Evolutionary conservation across 2,888 invertebrate species (phyloP).

Genomic region (Asteroscopus sphinx): DNA sequence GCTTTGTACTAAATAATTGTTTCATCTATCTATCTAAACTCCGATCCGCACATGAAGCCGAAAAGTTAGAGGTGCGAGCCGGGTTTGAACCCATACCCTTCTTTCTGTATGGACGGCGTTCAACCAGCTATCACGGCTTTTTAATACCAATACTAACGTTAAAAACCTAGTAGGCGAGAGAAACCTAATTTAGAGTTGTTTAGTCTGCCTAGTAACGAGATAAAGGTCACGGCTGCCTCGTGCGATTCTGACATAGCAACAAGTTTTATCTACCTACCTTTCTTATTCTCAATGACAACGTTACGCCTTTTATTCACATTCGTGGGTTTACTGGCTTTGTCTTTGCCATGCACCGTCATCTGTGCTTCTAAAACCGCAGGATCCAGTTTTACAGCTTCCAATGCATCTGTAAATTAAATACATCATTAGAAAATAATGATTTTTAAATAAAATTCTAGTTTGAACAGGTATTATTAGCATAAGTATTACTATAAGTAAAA

Average conservation of each 20-base stretch:
- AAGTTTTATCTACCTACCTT: constrained; percentile 17
- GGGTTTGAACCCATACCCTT: too few relatives aligned
- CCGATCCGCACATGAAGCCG: too few relatives aligned
- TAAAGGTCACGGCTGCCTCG: constrained; percentile 15
- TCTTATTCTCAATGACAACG: constrained; percentile 14
- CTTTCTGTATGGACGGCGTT: too few relatives aligned
- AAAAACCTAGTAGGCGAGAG: not conserved
- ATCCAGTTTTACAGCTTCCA: constrained; percentile 77
- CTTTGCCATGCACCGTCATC: constrained; percentile 62
- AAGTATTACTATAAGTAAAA: too few relatives aligned
- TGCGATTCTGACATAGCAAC: constrained; percentile 5
- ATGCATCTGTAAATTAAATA: constrained; percentile 66
- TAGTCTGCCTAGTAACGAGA: constrained; percentile 4
- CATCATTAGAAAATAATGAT: too few relatives aligned
- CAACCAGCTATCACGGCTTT: too few relatives aligned
- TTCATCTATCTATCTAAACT: too few relatives aligned
- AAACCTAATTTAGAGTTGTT: not conserved
- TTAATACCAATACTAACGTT: too few relatives aligned
- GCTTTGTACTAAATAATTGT: too few relatives aligned
- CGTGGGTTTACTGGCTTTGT: constrained; percentile 11
- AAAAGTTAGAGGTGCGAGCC: too few relatives aligned
- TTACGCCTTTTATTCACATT: constrained; percentile 6
- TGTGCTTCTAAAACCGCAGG: constrained; percentile 82
- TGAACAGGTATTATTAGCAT: too few relatives aligned
- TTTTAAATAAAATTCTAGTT: too few relatives aligned